phyloP scores from a whole-genome alignment of 2,113 vertebrate genomes.

The Oreotrochilus melanogaster region DNA sequence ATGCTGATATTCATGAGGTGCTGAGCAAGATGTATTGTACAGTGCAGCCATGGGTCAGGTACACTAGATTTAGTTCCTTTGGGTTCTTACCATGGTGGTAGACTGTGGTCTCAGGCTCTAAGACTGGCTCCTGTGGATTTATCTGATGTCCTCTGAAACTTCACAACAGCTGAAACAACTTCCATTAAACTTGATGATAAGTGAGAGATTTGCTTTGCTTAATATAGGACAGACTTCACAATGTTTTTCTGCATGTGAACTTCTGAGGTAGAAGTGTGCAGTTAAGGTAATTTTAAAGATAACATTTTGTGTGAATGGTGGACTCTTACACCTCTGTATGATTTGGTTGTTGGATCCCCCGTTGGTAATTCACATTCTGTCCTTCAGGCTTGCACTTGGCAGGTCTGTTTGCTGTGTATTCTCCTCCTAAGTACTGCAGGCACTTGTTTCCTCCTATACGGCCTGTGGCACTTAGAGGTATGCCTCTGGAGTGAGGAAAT shows the following conservation, averaged over 20 bases:
- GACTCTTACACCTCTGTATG: neutral
- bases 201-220: neutral
- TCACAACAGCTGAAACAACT: neutral
- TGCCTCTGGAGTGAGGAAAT: constrained; percentile 35
- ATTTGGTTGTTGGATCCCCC: neutral
- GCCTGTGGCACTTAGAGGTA: neutral
- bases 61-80: neutral
- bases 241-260: neutral
- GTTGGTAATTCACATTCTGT: neutral
- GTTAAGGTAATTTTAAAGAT: neutral
- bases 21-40: neutral
- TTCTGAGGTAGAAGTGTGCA: neutral
- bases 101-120: accelerated
- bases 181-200: neutral
- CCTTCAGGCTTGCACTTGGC: neutral
- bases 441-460: neutral
- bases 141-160: neutral
- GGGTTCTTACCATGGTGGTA: neutral
- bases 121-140: neutral
- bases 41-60: neutral
- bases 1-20: neutral
- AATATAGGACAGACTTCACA: neutral
- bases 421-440: neutral
- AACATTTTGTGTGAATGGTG: neutral
- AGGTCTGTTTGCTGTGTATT: neutral